Percentiles rank a stretch among this genome's conserved stretches.
Conservation (phyloP, 1,140 invertebrate genomes). For the Hypothenemus hampei region DNA sequence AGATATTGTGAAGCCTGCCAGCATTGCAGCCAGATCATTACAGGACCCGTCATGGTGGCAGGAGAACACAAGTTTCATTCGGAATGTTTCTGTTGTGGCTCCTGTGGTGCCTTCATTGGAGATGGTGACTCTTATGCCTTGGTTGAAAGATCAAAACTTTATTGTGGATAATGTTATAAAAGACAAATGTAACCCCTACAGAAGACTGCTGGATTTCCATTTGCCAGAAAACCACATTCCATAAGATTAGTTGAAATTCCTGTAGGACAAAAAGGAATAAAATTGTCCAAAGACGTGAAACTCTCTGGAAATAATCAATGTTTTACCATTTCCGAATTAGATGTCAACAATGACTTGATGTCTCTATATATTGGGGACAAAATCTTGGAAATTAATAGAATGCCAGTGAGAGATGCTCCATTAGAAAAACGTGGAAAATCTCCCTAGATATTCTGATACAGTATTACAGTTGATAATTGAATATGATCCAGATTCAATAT, state of each 20-base stretch:
- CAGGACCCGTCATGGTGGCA: slow-evolving; percentile 90
- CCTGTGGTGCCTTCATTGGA: slow-evolving; percentile 80
- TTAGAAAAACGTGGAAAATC: slow-evolving; percentile 72
- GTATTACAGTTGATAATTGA: slow-evolving; percentile 79
- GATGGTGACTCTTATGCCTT: slow-evolving; percentile 88
- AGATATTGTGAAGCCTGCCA: slow-evolving; percentile 86
- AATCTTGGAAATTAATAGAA: slow-evolving; percentile 89
- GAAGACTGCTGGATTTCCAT: slow-evolving; percentile 53
- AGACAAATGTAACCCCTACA: slow-evolving; percentile 54
- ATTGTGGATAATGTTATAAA: slow-evolving; percentile 67
- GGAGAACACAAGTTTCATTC: slow-evolving; percentile 93
- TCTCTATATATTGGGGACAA: slow-evolving; percentile 88
- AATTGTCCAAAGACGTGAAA: slow-evolving; percentile 53
- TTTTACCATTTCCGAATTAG: slow-evolving; percentile 60
- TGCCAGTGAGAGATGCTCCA: slow-evolving; percentile 73
- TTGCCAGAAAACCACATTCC: slow-evolving; percentile 63
- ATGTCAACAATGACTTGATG: too few relatives aligned
- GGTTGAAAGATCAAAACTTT: slow-evolving; percentile 81
- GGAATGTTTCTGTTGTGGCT: slow-evolving; percentile 85
- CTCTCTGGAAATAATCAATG: slow-evolving; percentile 44
- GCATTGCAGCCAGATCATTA: slow-evolving; percentile 79
- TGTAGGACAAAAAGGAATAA: slow-evolving; percentile 52
- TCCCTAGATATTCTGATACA: slow-evolving; percentile 67
- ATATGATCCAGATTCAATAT: slow-evolving; percentile 75
- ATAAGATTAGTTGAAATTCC: slow-evolving; percentile 77